phyloP scores from a whole-genome alignment of 2,888 invertebrate species.

The Scaptomyza reducta region DNA sequence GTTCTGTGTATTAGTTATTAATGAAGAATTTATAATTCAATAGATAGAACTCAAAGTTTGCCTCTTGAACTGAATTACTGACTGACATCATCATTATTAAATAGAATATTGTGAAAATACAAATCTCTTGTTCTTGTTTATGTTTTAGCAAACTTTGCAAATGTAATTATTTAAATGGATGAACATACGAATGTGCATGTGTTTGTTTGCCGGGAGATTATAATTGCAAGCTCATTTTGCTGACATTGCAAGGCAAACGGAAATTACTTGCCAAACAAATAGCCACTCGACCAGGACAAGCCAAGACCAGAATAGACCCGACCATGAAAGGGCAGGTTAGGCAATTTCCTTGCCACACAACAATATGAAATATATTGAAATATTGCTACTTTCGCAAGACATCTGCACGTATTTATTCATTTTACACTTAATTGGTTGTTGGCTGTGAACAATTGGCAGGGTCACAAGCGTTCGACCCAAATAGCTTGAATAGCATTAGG shows the following conservation, averaged over 20 bases:
- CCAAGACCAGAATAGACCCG: neutral
- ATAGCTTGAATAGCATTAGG: conserved; percentile 7
- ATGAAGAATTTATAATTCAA: neutral
- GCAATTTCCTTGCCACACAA: conserved; percentile 32
- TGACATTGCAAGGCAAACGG: conserved; percentile 28
- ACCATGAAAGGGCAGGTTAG: conserved; percentile 2
- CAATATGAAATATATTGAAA: conserved; percentile 56
- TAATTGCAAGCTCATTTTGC: conserved; percentile 46
- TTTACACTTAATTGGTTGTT: conserved; percentile 29
- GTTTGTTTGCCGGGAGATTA: conserved; percentile 28
- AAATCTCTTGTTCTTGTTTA: neutral
- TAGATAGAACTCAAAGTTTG: neutral
- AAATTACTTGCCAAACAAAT: conserved; percentile 36
- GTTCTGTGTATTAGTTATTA: neutral
- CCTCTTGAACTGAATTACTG: neutral
- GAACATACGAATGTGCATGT: neutral
- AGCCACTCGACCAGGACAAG: neutral
- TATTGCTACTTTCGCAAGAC: conserved; percentile 20
- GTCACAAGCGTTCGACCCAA: conserved; percentile 8
- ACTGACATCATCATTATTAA: conserved; percentile 1
- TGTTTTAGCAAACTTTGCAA: conserved; percentile 14
- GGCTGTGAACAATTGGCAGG: conserved; percentile 16
- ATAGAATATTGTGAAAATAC: neutral
- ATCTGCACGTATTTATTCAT: conserved; percentile 5
- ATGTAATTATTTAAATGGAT: conserved; percentile 37